Conservation (phyloP, 2,797 vertebrate species). For the Heteromormyrus szaboi region DNA sequence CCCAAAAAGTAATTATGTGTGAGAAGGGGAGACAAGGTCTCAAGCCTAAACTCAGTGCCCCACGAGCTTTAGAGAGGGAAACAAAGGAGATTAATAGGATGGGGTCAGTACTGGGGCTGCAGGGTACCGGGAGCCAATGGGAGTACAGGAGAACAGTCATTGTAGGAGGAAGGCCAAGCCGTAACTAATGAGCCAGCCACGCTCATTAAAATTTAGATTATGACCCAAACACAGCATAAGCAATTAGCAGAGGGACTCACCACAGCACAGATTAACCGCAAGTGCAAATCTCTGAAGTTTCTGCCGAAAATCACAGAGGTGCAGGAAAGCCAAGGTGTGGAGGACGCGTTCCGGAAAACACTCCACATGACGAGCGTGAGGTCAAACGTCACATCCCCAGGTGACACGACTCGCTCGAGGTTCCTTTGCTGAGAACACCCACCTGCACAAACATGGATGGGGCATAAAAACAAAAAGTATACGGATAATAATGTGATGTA, state of each 20-base stretch:
- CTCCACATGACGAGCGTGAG: not conserved
- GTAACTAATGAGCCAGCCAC: slow-evolving; percentile 53
- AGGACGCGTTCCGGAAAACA: not conserved
- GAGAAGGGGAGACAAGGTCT: slow-evolving; percentile 16
- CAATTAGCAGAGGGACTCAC: slow-evolving; percentile 47
- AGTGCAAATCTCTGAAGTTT: too few relatives aligned
- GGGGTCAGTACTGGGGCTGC: not conserved
- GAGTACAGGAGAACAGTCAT: not conserved
- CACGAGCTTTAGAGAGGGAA: slow-evolving; percentile 20
- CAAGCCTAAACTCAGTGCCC: not conserved
- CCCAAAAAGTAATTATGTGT: slow-evolving; percentile 25
- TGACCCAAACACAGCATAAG: slow-evolving; percentile 47
- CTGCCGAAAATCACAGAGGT: not conserved
- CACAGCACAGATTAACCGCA: not conserved
- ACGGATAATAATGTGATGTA: not conserved
- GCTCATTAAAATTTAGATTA: slow-evolving; percentile 50
- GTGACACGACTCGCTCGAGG: not conserved
- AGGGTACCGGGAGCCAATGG: slow-evolving; percentile 14
- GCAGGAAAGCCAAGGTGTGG: not conserved
- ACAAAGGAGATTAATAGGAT: slow-evolving; percentile 14
- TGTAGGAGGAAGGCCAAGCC: not conserved
- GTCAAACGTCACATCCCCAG: not conserved
- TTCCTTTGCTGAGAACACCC: not conserved
- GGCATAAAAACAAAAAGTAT: not conserved
- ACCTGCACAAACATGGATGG: not conserved